Evolutionary conservation across 2,797 vertebrate species (phyloP).

Genomic region (Salarias fasciatus): DNA sequence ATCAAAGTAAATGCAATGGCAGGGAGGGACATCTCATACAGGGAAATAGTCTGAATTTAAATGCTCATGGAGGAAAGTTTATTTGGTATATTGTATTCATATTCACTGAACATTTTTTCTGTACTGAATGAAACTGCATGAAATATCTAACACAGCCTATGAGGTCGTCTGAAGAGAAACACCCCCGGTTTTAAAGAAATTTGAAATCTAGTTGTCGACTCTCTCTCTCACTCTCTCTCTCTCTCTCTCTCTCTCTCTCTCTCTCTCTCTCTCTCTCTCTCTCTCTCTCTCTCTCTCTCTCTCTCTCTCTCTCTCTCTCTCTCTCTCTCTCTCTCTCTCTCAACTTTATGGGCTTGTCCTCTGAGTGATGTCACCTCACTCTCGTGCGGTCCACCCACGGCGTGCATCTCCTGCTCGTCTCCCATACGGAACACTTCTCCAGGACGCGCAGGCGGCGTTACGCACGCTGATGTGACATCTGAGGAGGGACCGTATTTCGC

Average conservation of each 20-base stretch:
- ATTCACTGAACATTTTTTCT: no score
- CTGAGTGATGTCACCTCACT: slow-evolving; percentile 72
- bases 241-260: slow-evolving; percentile 1
- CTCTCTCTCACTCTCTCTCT: slow-evolving; percentile 26
- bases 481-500: neutral
- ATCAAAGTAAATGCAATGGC: no score
- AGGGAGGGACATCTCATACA: no score
- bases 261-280: slow-evolving; percentile 6
- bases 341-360: slow-evolving; percentile 66
- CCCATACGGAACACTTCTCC: slow-evolving; percentile 39
- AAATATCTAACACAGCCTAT: slow-evolving; percentile 21
- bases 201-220: slow-evolving; percentile 5
- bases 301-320: slow-evolving; percentile 12
- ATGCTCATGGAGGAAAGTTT: neutral
- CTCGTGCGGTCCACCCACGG: slow-evolving; percentile 44
- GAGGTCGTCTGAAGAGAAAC: slow-evolving; percentile 10
- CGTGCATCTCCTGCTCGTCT: slow-evolving; percentile 27
- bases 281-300: slow-evolving; percentile 33
- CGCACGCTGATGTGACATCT: slow-evolving; percentile 46
- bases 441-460: slow-evolving; percentile 45
- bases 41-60: neutral
- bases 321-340: neutral
- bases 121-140: slow-evolving; percentile 1
- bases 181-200: slow-evolving; percentile 25
- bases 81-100: neutral